Conservation (phyloP, 2,797 vertebrate species). For the Knipowitschia caucasica region DNA sequence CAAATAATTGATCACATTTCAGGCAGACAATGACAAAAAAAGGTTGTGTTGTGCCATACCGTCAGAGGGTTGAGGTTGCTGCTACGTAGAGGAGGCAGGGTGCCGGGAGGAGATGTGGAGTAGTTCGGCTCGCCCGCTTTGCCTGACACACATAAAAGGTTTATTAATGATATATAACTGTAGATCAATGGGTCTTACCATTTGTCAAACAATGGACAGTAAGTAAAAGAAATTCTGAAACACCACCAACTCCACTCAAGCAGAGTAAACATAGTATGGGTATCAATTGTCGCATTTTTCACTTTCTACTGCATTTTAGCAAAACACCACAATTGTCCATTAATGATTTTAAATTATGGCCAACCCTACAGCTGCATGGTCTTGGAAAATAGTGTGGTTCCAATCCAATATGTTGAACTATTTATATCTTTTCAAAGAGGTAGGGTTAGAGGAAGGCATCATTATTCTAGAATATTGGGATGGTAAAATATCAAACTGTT, state of each 20-base stretch:
- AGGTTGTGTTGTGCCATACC: conserved; percentile 29
- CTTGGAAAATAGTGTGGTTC: too few relatives aligned
- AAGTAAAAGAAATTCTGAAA: too few relatives aligned
- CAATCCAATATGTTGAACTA: too few relatives aligned
- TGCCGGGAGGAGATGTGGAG: conserved; percentile 59
- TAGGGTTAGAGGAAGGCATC: too few relatives aligned
- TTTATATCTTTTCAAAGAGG: too few relatives aligned
- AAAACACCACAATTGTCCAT: too few relatives aligned
- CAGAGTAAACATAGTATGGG: background rate
- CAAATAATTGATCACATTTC: background rate
- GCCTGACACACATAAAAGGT: conserved; percentile 41
- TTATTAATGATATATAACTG: background rate
- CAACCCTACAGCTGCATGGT: too few relatives aligned
- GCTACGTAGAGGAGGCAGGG: conserved; percentile 62
- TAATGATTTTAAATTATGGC: too few relatives aligned
- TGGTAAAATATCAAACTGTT: too few relatives aligned
- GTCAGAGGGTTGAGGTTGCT: conserved; percentile 58
- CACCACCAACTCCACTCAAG: background rate
- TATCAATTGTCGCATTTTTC: background rate
- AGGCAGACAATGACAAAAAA: background rate
- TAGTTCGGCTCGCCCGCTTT: conserved; percentile 66
- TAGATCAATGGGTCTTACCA: background rate
- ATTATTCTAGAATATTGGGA: too few relatives aligned
- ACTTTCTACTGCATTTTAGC: conserved; percentile 2
- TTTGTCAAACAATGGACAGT: background rate